phyloP scores from a whole-genome alignment of 2,797 vertebrate species.

The Phataginus tricuspis region DNA sequence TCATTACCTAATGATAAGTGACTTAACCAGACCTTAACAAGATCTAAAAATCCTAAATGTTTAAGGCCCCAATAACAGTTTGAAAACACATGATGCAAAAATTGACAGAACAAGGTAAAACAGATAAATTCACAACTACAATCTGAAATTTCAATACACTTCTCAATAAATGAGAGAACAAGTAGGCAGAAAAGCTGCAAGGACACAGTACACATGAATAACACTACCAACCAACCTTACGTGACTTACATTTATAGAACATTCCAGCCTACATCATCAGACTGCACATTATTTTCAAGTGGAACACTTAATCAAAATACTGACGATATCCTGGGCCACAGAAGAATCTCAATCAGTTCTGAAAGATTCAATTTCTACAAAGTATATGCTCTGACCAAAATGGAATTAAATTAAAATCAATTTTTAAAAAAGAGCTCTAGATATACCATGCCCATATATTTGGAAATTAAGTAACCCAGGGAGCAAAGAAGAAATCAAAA shows the following conservation, averaged over 20 bases:
- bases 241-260: not conserved
- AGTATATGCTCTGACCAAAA: not conserved
- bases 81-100: not conserved
- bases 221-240: not conserved
- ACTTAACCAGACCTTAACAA: not conserved
- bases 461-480: not conserved
- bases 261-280: not conserved
- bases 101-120: not conserved
- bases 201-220: not conserved
- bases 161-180: not conserved
- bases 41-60: not conserved
- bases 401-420: not conserved
- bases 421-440: not conserved
- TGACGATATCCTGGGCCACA: not conserved
- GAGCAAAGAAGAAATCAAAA: conserved; percentile 27
- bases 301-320: not conserved
- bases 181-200: not conserved
- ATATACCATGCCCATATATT: not conserved
- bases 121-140: not conserved
- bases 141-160: not conserved
- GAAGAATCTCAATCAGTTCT: not conserved
- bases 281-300: not conserved
- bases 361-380: not conserved
- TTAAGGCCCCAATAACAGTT: not conserved
- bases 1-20: not conserved